A percentile compares a stretch with the other conserved stretches of the same genome.
Evolutionary conservation across 2,888 invertebrate species (phyloP).

Genomic region (Agriopis leucophaearia): DNA sequence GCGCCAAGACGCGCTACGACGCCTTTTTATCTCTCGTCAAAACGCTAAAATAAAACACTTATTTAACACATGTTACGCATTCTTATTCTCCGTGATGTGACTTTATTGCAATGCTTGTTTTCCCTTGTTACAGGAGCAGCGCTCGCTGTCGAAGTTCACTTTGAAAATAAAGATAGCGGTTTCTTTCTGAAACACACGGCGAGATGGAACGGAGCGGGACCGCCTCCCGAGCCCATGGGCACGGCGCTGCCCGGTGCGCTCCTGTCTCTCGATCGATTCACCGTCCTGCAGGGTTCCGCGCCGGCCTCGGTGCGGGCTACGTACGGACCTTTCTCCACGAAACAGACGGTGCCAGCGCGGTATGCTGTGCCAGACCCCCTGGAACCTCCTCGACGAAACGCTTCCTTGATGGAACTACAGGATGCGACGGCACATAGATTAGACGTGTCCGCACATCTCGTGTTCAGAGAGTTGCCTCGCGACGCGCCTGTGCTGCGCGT

Average conservation of each 20-base stretch:
- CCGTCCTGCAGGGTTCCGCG: constrained; percentile 96
- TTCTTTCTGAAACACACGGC: constrained; percentile 95
- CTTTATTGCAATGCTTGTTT: constrained; percentile 57
- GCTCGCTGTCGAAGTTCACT: constrained; percentile 94
- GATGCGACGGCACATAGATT: constrained; percentile 91
- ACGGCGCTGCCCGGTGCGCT: constrained; percentile 88
- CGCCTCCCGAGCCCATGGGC: constrained; percentile 78
- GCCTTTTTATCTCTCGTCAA: constrained; percentile 74
- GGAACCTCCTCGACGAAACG: constrained; percentile 87
- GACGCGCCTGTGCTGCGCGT: constrained; percentile 97
- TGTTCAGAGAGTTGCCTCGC: constrained; percentile 93
- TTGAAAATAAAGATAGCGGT: constrained; percentile 96
- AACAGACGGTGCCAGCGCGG: constrained; percentile 96
- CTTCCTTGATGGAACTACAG: constrained; percentile 86
- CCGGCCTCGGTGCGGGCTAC: constrained; percentile 96
- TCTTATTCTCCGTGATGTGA: constrained; percentile 51
- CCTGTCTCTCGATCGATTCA: constrained; percentile 94
- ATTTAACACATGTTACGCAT: constrained; percentile 66
- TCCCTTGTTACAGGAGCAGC: constrained; percentile 88
- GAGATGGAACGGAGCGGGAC: constrained; percentile 88
- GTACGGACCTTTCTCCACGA: constrained; percentile 97
- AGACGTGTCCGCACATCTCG: constrained; percentile 97
- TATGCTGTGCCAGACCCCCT: constrained; percentile 95
- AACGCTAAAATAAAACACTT: constrained; percentile 71
- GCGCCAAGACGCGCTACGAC: constrained; percentile 69